These are phyloP conservation scores for Tor tambroides DNA, from an alignment of 2,113 vertebrate genomes.

Conservation along the genomic window DNA sequence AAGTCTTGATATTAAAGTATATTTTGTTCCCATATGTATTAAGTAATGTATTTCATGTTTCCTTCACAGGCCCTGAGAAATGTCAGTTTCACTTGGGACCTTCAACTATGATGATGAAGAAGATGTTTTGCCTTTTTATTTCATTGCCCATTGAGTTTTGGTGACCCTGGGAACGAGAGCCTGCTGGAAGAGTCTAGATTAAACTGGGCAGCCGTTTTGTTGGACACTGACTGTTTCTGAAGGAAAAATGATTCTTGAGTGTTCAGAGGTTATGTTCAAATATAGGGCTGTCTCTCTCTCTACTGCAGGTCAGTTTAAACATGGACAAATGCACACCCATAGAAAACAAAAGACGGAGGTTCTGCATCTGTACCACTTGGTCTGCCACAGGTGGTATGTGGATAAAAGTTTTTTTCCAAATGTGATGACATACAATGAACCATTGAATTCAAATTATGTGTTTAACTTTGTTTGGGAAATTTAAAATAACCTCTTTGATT, in stretches of 20 bases:
- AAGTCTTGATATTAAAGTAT: no score
- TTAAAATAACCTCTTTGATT: not conserved
- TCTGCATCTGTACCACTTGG: not conserved
- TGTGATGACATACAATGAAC: not conserved
- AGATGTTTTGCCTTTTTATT: constrained; percentile 37
- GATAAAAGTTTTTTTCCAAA: not conserved
- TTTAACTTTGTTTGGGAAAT: not conserved
- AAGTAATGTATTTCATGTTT: not conserved
- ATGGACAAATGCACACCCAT: not conserved
- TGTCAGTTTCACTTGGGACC: not conserved
- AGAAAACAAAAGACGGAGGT: not conserved
- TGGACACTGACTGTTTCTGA: not conserved
- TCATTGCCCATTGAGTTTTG: constrained; percentile 7
- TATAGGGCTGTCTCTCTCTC: not conserved
- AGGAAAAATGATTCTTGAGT: not conserved
- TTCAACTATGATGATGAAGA: constrained; percentile 18
- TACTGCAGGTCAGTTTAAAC: not conserved
- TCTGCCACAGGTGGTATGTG: not conserved
- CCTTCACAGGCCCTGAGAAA: constrained; percentile 42
- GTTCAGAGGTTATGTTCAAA: not conserved
- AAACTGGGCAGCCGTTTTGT: constrained; percentile 4
- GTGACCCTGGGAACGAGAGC: not conserved
- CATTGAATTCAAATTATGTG: not conserved
- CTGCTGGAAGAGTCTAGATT: not conserved
- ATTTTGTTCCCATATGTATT: not conserved